Conservation (phyloP, 2,797 vertebrate genomes). For the Alosa sapidissima region DNA sequence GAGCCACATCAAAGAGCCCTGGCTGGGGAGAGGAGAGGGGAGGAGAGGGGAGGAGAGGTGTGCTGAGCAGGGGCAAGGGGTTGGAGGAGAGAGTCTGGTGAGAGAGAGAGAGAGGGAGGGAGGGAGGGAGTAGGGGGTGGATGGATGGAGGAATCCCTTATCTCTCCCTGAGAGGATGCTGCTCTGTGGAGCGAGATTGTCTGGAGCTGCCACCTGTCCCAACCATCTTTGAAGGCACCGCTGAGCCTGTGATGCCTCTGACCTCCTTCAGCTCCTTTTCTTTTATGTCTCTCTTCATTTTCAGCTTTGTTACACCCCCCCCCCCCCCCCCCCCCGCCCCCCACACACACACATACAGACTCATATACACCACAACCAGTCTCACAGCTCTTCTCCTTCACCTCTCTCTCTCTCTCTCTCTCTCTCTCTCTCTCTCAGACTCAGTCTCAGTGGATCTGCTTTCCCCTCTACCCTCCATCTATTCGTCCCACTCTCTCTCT, state of each 20-base stretch:
- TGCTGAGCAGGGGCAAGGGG: constrained; percentile 35
- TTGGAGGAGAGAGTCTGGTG: constrained; percentile 19
- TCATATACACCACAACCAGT: neutral
- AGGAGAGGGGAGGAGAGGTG: constrained; percentile 32
- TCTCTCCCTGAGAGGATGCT: constrained; percentile 87
- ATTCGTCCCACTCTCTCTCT: constrained; percentile 23
- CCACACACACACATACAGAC: constrained; percentile 11
- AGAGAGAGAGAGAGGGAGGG: constrained; percentile 43
- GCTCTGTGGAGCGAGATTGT: constrained; percentile 89
- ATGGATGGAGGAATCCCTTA: constrained; percentile 93
- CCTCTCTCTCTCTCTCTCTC: constrained; percentile 23
- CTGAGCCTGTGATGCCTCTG: constrained; percentile 98
- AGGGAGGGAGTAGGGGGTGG: constrained; percentile 56
- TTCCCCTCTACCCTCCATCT: constrained; percentile 40
- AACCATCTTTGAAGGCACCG: constrained; percentile 97
- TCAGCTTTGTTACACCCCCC: constrained; percentile 89
- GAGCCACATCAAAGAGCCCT: constrained; percentile 93
- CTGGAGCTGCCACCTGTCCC: constrained; percentile 99
- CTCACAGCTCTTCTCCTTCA: constrained; percentile 31
- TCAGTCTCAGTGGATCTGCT: neutral
- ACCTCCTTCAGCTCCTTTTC: constrained; percentile 95
- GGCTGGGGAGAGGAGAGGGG: constrained; percentile 73
- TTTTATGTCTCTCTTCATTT: constrained; percentile 99
- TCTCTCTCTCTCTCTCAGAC: neutral
- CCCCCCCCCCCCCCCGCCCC: constrained; percentile 47